phyloP scores from a whole-genome alignment of 2,797 vertebrate species.

The Sciaenops ocellatus region DNA sequence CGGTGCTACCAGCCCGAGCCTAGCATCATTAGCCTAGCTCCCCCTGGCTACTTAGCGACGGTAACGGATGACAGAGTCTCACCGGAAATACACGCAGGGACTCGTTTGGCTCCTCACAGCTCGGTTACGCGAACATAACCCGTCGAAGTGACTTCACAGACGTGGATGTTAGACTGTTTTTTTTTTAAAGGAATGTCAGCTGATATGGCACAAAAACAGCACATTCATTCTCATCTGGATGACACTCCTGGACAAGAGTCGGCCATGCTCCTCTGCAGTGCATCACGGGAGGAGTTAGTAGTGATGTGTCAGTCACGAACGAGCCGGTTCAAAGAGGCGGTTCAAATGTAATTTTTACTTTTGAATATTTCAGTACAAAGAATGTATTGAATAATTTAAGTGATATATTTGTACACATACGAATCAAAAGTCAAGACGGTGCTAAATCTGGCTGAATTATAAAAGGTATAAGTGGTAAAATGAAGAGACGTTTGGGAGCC shows the following conservation, averaged over 20 bases:
- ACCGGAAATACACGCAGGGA: constrained; percentile 55
- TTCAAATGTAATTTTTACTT: no score
- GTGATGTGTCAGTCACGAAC: no score
- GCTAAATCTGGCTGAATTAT: no score
- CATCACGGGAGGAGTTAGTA: constrained; percentile 52
- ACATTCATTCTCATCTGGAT: constrained; percentile 46
- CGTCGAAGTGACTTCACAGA: background rate
- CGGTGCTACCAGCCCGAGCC: constrained; percentile 6
- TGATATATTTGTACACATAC: no score
- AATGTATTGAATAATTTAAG: no score
- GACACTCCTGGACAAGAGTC: constrained; percentile 31
- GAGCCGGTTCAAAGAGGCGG: no score
- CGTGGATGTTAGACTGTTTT: background rate
- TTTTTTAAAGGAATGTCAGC: background rate
- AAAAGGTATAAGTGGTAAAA: no score
- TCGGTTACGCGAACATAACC: constrained; percentile 45
- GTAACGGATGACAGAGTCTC: constrained; percentile 40
- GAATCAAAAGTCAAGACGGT: no score
- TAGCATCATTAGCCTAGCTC: constrained; percentile 46
- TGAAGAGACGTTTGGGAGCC: no score
- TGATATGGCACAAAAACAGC: background rate
- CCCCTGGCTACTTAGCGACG: background rate
- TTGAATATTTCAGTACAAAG: no score
- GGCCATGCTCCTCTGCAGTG: constrained; percentile 78
- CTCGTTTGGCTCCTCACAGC: constrained; percentile 33